Evolutionary conservation across 2,113 vertebrate genomes (phyloP).

Genomic region (Emydocephalus ijimae): DNA sequence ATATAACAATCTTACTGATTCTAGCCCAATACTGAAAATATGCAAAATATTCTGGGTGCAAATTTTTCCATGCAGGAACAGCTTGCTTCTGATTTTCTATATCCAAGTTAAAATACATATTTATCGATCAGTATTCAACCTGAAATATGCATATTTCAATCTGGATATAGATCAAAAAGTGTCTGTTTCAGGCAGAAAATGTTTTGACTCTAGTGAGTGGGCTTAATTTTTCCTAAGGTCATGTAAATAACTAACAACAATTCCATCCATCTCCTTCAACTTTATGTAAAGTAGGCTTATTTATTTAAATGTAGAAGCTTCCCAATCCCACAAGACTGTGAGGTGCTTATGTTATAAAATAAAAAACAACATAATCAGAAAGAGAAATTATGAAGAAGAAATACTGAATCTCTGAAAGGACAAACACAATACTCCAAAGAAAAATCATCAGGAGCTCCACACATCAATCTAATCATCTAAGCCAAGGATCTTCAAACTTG

Average conservation of each 20-base stretch:
- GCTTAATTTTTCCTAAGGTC: background rate
- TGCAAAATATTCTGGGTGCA: background rate
- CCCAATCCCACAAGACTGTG: background rate
- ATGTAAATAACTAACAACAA: background rate
- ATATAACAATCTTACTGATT: background rate
- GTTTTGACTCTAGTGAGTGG: background rate
- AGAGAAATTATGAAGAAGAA: background rate
- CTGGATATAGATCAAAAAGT: background rate
- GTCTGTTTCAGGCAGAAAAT: background rate
- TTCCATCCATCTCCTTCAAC: background rate
- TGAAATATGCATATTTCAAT: background rate
- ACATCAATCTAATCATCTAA: background rate
- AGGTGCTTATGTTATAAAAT: background rate
- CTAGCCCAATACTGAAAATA: background rate
- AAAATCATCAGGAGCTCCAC: background rate
- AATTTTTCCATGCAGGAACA: background rate
- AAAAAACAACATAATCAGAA: background rate
- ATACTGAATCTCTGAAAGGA: background rate
- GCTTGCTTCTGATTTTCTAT: background rate
- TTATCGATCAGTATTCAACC: background rate
- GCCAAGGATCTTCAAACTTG: too few species aligned
- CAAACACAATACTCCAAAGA: background rate
- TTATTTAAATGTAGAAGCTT: background rate
- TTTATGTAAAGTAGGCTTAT: background rate
- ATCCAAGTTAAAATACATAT: background rate